A percentile compares a stretch with the other conserved stretches of the same genome.
Conservation (phyloP, 2,888 invertebrate species). For the Drosophila imparisetae region DNA sequence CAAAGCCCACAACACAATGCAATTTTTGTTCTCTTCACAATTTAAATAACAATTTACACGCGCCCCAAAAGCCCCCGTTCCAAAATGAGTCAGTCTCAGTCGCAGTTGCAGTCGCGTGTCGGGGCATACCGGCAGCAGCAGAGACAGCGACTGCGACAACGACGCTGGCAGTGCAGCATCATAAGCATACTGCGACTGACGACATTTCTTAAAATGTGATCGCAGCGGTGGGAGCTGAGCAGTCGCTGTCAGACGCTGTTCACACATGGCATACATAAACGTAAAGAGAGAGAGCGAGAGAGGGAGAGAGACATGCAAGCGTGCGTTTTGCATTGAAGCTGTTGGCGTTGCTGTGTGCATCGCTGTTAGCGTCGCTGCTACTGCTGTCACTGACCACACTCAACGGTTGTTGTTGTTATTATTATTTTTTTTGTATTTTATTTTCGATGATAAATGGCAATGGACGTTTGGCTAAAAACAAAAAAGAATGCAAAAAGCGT, state of each 20-base stretch:
- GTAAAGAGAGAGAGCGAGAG: background rate
- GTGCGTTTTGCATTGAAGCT: constrained; percentile 40
- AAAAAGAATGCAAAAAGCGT: constrained; percentile 7
- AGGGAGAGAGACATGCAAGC: constrained; percentile 21
- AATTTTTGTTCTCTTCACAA: constrained; percentile 48
- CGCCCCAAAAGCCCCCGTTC: constrained; percentile 45
- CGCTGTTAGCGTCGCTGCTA: constrained; percentile 34
- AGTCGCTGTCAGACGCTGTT: constrained; percentile 12
- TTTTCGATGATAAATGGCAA: constrained; percentile 44
- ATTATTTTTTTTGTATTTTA: constrained; percentile 17
- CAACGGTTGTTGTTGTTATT: constrained; percentile 40
- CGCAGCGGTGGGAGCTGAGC: constrained; percentile 6
- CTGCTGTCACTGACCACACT: constrained; percentile 66
- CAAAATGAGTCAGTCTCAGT: constrained; percentile 63
- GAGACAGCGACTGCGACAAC: constrained; percentile 28
- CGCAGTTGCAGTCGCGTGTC: constrained; percentile 62
- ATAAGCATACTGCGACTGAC: constrained; percentile 36
- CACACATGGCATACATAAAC: constrained; percentile 19
- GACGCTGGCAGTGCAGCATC: constrained; percentile 20
- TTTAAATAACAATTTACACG: constrained; percentile 49
- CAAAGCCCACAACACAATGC: constrained; percentile 32
- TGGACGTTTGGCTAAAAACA: constrained; percentile 24
- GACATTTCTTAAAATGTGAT: constrained; percentile 37
- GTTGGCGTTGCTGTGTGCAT: constrained; percentile 1
- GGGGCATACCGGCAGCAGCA: constrained; percentile 57